A percentile compares a stretch with the other conserved stretches of the same genome.
These are phyloP conservation scores for Rissa tridactyla DNA, from an alignment of 2,113 vertebrate species.

Conservation along the genomic window DNA sequence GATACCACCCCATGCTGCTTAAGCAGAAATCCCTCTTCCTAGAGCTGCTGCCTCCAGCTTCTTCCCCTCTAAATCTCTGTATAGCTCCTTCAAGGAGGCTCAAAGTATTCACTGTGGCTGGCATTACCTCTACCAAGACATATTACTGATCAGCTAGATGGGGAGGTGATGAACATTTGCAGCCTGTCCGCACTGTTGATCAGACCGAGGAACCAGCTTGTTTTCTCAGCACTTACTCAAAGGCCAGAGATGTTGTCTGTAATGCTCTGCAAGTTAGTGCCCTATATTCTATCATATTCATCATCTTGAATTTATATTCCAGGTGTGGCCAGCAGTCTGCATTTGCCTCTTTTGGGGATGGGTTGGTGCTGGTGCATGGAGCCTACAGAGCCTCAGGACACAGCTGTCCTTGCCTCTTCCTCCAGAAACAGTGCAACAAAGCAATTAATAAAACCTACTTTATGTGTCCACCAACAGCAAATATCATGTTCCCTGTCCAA, in stretches of 20 bases:
- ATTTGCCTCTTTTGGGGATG: neutral
- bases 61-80: neutral
- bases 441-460: neutral
- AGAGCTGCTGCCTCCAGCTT: neutral
- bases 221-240: neutral
- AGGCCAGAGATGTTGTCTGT: neutral
- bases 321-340: neutral
- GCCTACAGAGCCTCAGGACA: neutral
- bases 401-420: neutral
- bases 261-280: neutral
- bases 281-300: neutral
- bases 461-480: neutral
- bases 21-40: neutral
- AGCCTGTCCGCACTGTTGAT: no score
- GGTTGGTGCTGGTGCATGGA: neutral
- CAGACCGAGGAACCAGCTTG: neutral
- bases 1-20: neutral
- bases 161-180: neutral
- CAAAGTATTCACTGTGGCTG: neutral
- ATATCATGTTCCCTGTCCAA: neutral
- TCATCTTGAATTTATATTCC: neutral
- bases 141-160: neutral
- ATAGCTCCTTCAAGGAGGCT: neutral
- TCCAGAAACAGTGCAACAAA: neutral
- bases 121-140: neutral